A percentile compares a stretch with the other conserved stretches of the same genome.
phyloP scores from a whole-genome alignment of 2,888 invertebrate genomes.

The Aspidapion aeneum region DNA sequence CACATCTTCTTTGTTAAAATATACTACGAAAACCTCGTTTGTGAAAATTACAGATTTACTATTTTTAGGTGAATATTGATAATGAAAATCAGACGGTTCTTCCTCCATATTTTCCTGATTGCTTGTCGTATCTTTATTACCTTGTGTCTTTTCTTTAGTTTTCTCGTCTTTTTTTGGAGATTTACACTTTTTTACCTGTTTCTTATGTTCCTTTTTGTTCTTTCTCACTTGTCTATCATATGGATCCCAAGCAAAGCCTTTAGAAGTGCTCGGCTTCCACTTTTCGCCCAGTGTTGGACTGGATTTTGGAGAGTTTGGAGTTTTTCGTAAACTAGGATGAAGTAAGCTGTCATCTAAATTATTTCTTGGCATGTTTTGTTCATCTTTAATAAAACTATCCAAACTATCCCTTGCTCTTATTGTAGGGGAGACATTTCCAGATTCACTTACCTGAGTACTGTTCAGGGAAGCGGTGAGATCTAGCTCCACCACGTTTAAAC shows the following conservation, averaged over 20 bases:
- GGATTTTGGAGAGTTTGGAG: conserved; percentile 30
- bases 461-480: conserved; percentile 23
- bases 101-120: conserved; percentile 25
- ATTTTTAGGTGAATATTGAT: conserved; percentile 44
- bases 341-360: conserved; percentile 12
- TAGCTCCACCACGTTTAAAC: conserved; percentile 19
- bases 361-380: conserved; percentile 28
- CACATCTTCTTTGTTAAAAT: conserved; percentile 56
- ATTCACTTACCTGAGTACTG: conserved; percentile 21
- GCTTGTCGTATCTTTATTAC: conserved; percentile 21
- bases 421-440: conserved; percentile 24
- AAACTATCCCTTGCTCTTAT: conserved; percentile 40
- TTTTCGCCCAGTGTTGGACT: conserved; percentile 27
- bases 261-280: conserved; percentile 26
- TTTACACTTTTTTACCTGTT: conserved; percentile 19
- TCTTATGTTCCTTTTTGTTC: conserved; percentile 38
- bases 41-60: conserved; percentile 48
- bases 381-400: conserved; percentile 37
- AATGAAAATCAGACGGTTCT: conserved; percentile 26
- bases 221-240: conserved; percentile 40
- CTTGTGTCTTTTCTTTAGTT: conserved; percentile 23
- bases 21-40: conserved; percentile 58
- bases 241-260: conserved; percentile 39
- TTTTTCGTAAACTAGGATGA: conserved; percentile 19
- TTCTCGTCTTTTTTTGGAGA: conserved; percentile 24